Percentiles rank a stretch among this genome's conserved stretches.
Conservation (phyloP, 2,797 vertebrate species). For the Coreius guichenoti region DNA sequence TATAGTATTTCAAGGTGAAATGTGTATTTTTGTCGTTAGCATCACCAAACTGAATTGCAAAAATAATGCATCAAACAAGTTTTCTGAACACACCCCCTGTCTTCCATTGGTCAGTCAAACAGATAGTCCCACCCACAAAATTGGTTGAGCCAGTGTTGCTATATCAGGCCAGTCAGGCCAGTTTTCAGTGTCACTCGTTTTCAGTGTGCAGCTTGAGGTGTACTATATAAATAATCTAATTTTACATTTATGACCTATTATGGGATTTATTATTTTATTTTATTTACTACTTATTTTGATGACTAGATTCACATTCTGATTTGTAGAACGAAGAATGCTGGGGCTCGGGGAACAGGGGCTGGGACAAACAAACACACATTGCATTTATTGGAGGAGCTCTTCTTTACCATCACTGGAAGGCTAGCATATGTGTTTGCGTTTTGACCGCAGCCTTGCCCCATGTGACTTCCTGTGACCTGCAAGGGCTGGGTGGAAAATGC, state of each 20-base stretch:
- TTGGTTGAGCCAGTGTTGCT: background rate
- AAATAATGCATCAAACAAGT: background rate
- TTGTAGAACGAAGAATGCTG: background rate
- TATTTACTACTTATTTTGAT: background rate
- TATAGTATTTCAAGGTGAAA: background rate
- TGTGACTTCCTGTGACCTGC: slow-evolving; percentile 33
- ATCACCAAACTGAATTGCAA: background rate
- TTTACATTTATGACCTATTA: background rate
- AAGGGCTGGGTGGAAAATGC: slow-evolving; percentile 43
- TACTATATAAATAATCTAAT: background rate
- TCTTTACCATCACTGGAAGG: slow-evolving; percentile 5
- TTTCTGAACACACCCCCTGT: background rate
- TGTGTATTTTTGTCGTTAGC: background rate
- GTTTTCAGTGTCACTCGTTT: background rate
- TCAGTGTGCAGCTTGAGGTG: background rate
- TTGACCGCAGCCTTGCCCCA: slow-evolving; percentile 25
- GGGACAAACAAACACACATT: background rate
- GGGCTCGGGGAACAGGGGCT: background rate
- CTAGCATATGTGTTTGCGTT: slow-evolving; percentile 9
- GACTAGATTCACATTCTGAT: background rate
- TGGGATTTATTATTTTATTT: background rate
- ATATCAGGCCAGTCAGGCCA: background rate
- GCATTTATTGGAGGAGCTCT: background rate
- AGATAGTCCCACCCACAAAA: background rate
- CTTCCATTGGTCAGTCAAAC: too few relatives aligned